phyloP scores from a whole-genome alignment of 2,113 vertebrate species.

The Aspidoscelis tigris region DNA sequence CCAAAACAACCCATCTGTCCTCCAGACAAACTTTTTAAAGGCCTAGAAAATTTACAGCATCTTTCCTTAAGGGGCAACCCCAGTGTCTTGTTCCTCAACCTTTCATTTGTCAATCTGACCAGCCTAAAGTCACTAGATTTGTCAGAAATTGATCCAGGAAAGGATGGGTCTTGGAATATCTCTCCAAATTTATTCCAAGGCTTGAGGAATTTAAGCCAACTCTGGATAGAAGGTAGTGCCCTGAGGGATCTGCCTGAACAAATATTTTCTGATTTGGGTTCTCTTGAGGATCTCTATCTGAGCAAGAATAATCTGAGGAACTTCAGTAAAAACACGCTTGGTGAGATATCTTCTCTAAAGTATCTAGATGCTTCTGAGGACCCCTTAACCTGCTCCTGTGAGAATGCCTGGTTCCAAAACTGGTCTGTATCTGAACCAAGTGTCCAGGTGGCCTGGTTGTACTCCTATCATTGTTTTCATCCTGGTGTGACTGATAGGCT shows the following conservation, averaged over 20 bases:
- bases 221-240: conserved; percentile 37
- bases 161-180: background rate
- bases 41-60: conserved; percentile 29
- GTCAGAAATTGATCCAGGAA: conserved; percentile 7
- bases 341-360: conserved; percentile 12
- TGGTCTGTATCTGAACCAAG: conserved; percentile 43
- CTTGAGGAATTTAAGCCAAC: conserved; percentile 20
- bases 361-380: conserved; percentile 48
- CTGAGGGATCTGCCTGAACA: conserved; percentile 39
- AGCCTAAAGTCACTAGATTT: conserved; percentile 44
- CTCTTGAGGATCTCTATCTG: conserved; percentile 39
- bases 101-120: conserved; percentile 33
- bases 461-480: conserved; percentile 40
- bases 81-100: conserved; percentile 14
- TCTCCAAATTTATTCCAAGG: conserved; percentile 21
- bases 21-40: conserved; percentile 42
- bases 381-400: conserved; percentile 48
- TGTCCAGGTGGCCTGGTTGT: conserved; percentile 44
- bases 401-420: conserved; percentile 58
- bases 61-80: conserved; percentile 47
- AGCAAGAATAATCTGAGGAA: conserved; percentile 40
- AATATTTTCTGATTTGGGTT: conserved; percentile 24
- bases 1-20: background rate
- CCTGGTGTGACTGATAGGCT: background rate
- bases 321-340: conserved; percentile 27